phyloP scores from a whole-genome alignment of 2,888 invertebrate genomes.

The Linnaemya vulpina region DNA sequence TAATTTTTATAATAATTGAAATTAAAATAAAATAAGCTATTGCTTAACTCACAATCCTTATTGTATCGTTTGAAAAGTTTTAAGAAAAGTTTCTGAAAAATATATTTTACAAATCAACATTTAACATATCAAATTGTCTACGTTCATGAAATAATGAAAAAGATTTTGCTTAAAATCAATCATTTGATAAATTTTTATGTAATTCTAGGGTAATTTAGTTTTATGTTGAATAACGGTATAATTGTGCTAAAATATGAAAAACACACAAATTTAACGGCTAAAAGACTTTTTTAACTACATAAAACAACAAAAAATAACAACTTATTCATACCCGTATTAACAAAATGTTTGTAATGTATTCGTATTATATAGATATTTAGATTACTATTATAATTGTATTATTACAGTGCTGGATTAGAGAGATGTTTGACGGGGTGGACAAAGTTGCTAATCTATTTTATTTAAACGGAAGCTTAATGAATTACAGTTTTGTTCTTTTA shows the following conservation, averaged over 20 bases:
- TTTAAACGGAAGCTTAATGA: conserved; percentile 54
- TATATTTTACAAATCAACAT: no score
- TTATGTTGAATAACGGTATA: conserved; percentile 32
- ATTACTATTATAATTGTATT: neutral
- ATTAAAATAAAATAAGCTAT: no score
- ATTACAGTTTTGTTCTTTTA: conserved; percentile 26
- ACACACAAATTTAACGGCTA: conserved; percentile 41
- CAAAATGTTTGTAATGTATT: neutral
- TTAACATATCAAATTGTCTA: no score
- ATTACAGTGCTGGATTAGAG: neutral
- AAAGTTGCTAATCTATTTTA: neutral
- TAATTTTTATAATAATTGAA: no score
- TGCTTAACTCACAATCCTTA: no score
- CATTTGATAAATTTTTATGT: conserved; percentile 17
- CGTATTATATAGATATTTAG: neutral
- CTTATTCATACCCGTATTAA: neutral
- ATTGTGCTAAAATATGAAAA: neutral
- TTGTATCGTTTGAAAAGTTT: no score
- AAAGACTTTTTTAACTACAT: conserved; percentile 27
- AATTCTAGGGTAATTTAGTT: conserved; percentile 44
- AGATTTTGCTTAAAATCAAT: conserved; percentile 9
- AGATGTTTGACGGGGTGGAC: neutral
- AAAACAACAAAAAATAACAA: neutral
- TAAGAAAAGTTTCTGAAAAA: no score
- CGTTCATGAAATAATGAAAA: neutral